Conservation (phyloP, 1,140 invertebrate genomes). For the Bombus pyrosoma region DNA sequence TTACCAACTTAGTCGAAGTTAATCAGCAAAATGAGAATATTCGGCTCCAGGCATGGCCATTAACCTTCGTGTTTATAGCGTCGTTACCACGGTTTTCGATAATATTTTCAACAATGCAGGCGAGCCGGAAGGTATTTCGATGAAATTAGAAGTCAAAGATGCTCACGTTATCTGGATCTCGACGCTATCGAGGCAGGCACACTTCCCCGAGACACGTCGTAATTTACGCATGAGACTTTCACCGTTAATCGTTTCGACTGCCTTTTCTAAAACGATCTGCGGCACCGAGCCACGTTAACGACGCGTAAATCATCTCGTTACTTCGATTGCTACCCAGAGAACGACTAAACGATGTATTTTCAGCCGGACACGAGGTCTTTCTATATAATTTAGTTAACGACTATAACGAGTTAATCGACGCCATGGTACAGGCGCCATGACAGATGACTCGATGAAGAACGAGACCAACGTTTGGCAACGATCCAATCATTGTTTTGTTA, state of each 20-base stretch:
- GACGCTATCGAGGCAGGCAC: neutral
- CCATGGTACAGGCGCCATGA: neutral
- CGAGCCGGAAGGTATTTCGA: conserved; percentile 9
- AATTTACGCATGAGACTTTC: conserved; percentile 57
- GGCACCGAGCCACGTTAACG: conserved; percentile 26
- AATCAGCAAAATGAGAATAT: conserved; percentile 24
- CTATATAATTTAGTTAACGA: conserved; percentile 51
- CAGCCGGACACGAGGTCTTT: neutral
- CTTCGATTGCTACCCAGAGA: conserved; percentile 20
- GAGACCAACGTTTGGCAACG: too few relatives aligned
- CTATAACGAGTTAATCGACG: conserved; percentile 53
- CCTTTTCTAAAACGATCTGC: conserved; percentile 33
- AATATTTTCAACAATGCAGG: neutral
- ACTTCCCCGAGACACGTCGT: conserved; percentile 37
- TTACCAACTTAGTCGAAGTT: conserved; percentile 16
- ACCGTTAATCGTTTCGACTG: conserved; percentile 51
- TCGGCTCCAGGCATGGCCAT: neutral
- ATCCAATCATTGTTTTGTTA: neutral
- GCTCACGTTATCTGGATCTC: neutral
- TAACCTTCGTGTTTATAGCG: conserved; percentile 36
- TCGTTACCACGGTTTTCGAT: neutral
- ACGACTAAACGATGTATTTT: conserved; percentile 13
- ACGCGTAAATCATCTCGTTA: conserved; percentile 58
- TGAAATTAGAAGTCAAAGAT: conserved; percentile 29
- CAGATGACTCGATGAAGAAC: neutral